Percentiles rank a stretch among this genome's conserved stretches.
Conservation (phyloP, 2,797 vertebrate species). For the Dicrostonyx torquatus region DNA sequence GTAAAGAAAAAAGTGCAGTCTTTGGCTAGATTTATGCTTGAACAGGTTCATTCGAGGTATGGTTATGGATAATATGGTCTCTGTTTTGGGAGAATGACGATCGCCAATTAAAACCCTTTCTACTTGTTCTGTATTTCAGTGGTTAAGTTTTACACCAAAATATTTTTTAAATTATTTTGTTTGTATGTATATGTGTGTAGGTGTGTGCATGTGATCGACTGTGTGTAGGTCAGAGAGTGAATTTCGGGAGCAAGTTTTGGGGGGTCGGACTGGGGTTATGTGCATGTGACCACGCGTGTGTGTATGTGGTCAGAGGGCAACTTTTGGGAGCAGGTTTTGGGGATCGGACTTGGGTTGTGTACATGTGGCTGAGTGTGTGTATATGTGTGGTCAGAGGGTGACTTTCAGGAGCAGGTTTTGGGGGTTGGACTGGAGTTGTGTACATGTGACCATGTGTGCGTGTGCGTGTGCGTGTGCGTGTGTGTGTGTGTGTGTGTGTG, state of each 20-base stretch:
- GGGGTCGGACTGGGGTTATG: background rate
- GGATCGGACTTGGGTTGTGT: too few relatives aligned
- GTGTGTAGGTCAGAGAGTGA: background rate
- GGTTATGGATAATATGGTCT: background rate
- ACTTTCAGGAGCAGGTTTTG: too few relatives aligned
- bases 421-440: too few relatives aligned
- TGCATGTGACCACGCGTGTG: too few relatives aligned
- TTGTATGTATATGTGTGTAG: background rate
- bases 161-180: background rate
- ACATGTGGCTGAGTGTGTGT: too few relatives aligned
- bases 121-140: background rate
- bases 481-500: background rate
- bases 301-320: too few relatives aligned
- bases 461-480: background rate
- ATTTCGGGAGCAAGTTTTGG: background rate
- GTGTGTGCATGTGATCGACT: background rate
- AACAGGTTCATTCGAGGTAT: background rate
- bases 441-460: background rate
- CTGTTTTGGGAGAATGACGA: background rate
- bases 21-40: background rate
- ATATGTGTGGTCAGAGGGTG: too few relatives aligned
- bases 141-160: background rate
- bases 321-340: too few relatives aligned
- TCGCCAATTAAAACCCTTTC: background rate
- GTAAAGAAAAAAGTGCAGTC: background rate